These are phyloP conservation scores for Sarcophaga peregrina DNA, from an alignment of 1,140 invertebrate species.

Conservation along the genomic window DNA sequence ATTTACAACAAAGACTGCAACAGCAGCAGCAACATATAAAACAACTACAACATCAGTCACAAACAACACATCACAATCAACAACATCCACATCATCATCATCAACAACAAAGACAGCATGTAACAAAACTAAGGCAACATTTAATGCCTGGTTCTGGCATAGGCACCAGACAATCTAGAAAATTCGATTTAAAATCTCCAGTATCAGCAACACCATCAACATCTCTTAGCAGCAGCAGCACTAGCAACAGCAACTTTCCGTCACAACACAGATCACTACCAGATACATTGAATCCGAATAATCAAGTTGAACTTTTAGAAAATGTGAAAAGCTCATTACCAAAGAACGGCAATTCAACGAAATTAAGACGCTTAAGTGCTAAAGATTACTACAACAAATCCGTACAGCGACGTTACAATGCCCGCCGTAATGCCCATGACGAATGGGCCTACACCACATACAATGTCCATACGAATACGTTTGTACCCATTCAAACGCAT, in stretches of 20 bases:
- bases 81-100: slow-evolving; percentile 33
- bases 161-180: slow-evolving; percentile 21
- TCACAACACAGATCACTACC: not conserved
- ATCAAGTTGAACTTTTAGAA: slow-evolving; percentile 48
- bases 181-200: slow-evolving; percentile 29
- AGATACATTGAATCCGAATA: not conserved
- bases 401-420: slow-evolving; percentile 28
- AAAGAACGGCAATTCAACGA: slow-evolving; percentile 46
- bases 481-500: slow-evolving; percentile 50
- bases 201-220: not conserved
- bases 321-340: not conserved
- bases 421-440: slow-evolving; percentile 12
- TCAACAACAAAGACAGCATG: not conserved
- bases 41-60: slow-evolving; percentile 49
- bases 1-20: not conserved
- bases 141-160: not conserved
- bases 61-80: not conserved
- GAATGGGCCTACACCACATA: slow-evolving; percentile 63
- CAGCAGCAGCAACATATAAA: slow-evolving; percentile 42
- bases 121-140: not conserved
- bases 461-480: slow-evolving; percentile 57
- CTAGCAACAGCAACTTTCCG: too few relatives aligned
- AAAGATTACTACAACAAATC: slow-evolving; percentile 43
- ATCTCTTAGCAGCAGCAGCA: too few relatives aligned
- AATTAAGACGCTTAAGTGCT: slow-evolving; percentile 50